phyloP scores from a whole-genome alignment of 1,140 invertebrate species.

The Metaphire vulgaris region DNA sequence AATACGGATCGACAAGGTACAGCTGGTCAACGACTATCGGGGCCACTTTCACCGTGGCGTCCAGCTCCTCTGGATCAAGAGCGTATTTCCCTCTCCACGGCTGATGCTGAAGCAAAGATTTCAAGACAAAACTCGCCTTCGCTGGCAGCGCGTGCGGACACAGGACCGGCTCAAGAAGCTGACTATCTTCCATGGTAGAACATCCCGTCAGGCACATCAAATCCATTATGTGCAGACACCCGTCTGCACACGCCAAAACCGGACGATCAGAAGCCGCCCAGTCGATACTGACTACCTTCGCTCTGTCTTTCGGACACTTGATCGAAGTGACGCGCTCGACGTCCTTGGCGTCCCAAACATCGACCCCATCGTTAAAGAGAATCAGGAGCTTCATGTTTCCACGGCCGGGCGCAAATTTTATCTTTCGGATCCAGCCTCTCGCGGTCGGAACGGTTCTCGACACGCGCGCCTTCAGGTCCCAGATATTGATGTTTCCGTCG shows the following conservation, averaged over 20 bases:
- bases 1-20: slow-evolving; percentile 41
- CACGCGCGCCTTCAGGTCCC: slow-evolving; percentile 58
- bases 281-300: slow-evolving; percentile 57
- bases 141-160: slow-evolving; percentile 51
- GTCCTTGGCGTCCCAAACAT: slow-evolving; percentile 58
- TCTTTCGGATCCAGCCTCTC: slow-evolving; percentile 57
- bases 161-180: slow-evolving; percentile 46
- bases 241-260: slow-evolving; percentile 57
- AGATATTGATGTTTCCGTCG: slow-evolving; percentile 59
- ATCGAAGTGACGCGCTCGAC: slow-evolving; percentile 45
- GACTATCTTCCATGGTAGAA: slow-evolving; percentile 49
- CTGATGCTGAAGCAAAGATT: slow-evolving; percentile 54
- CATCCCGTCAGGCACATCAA: slow-evolving; percentile 49
- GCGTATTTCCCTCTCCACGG: slow-evolving; percentile 38
- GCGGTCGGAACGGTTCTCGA: slow-evolving; percentile 54
- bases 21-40: slow-evolving; percentile 45
- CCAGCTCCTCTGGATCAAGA: slow-evolving; percentile 32
- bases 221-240: slow-evolving; percentile 58
- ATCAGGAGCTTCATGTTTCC: slow-evolving; percentile 60
- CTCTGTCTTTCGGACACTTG: slow-evolving; percentile 44
- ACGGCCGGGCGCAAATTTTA: slow-evolving; percentile 61
- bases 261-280: slow-evolving; percentile 61
- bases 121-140: slow-evolving; percentile 51
- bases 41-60: slow-evolving; percentile 18
- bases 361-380: slow-evolving; percentile 58